A percentile compares a stretch with the other conserved stretches of the same genome.
Evolutionary conservation across 2,113 vertebrate genomes (phyloP).

Genomic region (Triplophysa dalaica): DNA sequence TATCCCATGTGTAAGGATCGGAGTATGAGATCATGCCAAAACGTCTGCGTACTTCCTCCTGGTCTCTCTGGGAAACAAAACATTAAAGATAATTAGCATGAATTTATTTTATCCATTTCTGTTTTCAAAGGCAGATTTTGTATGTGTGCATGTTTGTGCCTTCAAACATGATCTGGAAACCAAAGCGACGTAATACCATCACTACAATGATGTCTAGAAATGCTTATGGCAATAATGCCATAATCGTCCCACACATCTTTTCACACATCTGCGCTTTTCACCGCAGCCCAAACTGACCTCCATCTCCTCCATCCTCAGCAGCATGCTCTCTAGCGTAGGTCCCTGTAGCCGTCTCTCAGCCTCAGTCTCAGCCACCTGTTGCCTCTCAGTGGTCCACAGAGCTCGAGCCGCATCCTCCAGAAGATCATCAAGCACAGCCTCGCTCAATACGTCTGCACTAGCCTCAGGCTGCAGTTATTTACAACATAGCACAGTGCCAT

Average conservation of each 20-base stretch:
- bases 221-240: no score
- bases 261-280: neutral
- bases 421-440: slow-evolving; percentile 69
- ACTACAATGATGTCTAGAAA: no score
- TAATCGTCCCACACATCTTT: neutral
- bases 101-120: no score
- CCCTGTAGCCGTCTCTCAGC: slow-evolving; percentile 52
- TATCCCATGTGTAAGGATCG: slow-evolving; percentile 75
- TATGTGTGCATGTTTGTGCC: no score
- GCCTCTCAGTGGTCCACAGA: slow-evolving; percentile 60
- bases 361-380: slow-evolving; percentile 51
- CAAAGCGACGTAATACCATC: no score
- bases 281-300: slow-evolving; percentile 76
- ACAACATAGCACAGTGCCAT: neutral
- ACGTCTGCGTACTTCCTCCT: slow-evolving; percentile 84
- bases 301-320: slow-evolving; percentile 93
- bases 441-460: slow-evolving; percentile 61
- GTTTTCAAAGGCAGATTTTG: no score
- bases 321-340: slow-evolving; percentile 82
- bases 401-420: slow-evolving; percentile 69
- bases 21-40: slow-evolving; percentile 80
- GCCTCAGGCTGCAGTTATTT: slow-evolving; percentile 62
- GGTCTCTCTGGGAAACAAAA: slow-evolving; percentile 74
- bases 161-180: no score
- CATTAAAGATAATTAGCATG: no score